Conservation (phyloP, 1,140 invertebrate genomes). For the Drosophila ficusphila region DNA sequence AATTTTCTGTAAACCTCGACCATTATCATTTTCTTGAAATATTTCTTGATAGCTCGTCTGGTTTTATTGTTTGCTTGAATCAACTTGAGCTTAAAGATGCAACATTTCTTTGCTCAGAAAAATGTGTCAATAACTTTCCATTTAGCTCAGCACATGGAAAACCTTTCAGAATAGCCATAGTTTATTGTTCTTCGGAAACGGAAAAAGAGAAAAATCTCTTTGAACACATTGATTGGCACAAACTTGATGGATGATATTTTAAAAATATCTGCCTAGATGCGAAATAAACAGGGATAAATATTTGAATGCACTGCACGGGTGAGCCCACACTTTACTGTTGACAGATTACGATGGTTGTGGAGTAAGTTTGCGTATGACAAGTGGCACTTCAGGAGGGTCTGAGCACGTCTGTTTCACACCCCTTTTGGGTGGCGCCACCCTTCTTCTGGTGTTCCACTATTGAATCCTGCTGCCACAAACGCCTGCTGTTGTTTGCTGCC, state of each 20-base stretch:
- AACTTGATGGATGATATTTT: conserved; percentile 6
- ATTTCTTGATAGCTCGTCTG: background rate
- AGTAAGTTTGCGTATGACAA: conserved; percentile 53
- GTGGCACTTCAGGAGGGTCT: conserved; percentile 33
- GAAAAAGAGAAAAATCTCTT: background rate
- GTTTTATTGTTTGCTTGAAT: background rate
- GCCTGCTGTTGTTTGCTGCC: conserved; percentile 25
- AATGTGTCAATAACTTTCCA: background rate
- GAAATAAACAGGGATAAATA: conserved; percentile 5
- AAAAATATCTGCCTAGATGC: conserved; percentile 19
- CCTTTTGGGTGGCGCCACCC: background rate
- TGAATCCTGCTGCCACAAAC: background rate
- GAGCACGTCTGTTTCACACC: conserved; percentile 16
- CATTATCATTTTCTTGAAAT: background rate
- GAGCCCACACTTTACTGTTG: conserved; percentile 26
- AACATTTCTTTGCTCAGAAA: background rate
- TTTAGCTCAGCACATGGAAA: background rate
- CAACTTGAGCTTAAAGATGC: background rate
- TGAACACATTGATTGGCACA: conserved; percentile 3
- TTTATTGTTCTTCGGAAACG: background rate
- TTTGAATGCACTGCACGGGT: conserved; percentile 18
- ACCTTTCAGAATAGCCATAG: background rate
- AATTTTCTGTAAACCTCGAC: background rate
- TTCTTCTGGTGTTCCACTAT: background rate
- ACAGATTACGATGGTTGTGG: conserved; percentile 28